Evolutionary conservation across 2,113 vertebrate species (phyloP), one percentile per base, ranked within the genome.

Genomic region (Nibea albiflora): DNA sequence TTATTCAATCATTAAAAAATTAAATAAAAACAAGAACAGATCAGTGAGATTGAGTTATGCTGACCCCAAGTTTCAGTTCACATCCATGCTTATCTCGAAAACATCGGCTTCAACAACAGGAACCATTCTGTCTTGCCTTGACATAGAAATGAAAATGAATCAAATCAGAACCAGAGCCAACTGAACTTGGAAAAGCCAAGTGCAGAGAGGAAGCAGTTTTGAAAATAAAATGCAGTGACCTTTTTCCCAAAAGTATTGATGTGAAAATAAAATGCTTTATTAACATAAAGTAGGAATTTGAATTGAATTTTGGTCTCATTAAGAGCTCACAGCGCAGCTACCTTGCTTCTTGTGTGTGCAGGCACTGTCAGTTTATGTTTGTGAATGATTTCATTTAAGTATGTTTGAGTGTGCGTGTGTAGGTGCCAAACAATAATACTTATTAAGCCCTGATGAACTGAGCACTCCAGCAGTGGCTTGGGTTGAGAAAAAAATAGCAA

Each of bases 1-100:
- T 76, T 17, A 61, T 68, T 67, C 39, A 67, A 24, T 66, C 17
- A 76, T 71, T 35, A 28, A 56, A 73, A 57, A 78, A 39, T 12
- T 0, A 11, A 68, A 68, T 53, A 22, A 56, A 54, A 73, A 68
- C 56, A 50, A 66, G 44, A 76, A 50, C 68, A 65, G 74, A 69
- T 56, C 54, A 63, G n/a, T 35, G 20, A 63, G 19, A 58, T 5
- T 75, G 19, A 75, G 56, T 75, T 63, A 74, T 74, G 28, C 63
- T 68, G 56, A 69, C 5, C 19, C 20, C 22, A 58, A 15, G 53
- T 50, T 22, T 65, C 53, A 68, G 4, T 68, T 58, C 20, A 73
- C 31, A 65, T 78, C 44, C 44, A 35, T 11, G 17, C 22, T 53
- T 69, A 53, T 65, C 58, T 76, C 26, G 10, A 17, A 17, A 71